phyloP scores from a whole-genome alignment of 2,797 vertebrate species.

The Heliangelus exortis region DNA sequence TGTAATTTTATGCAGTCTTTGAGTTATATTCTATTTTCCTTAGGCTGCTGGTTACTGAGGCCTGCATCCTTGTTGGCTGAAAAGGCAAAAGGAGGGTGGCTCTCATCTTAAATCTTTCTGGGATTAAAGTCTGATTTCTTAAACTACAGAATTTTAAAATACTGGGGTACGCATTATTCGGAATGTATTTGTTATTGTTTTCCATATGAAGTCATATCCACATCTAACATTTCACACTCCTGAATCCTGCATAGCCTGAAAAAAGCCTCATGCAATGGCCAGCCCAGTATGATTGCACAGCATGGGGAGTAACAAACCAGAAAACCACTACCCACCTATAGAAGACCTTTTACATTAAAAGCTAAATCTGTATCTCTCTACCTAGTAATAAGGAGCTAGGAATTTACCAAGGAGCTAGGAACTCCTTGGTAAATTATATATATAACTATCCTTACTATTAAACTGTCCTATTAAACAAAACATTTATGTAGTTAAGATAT shows the following conservation, averaged over 20 bases:
- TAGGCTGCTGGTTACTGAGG: background rate
- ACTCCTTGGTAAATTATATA: background rate
- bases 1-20: background rate
- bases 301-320: background rate
- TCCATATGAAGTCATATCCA: background rate
- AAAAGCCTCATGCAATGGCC: background rate
- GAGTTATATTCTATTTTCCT: background rate
- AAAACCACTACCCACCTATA: background rate
- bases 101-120: background rate
- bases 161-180: background rate
- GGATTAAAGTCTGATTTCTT: background rate
- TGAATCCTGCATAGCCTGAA: background rate
- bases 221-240: background rate
- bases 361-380: background rate
- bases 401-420: too few relatives aligned
- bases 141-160: background rate
- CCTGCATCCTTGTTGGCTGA: background rate
- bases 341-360: background rate
- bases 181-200: background rate
- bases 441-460: background rate
- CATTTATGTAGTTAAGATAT: background rate
- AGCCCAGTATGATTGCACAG: background rate
- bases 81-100: background rate
- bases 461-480: background rate
- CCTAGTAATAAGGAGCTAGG: too few relatives aligned